Base-by-base conservation (phyloP, 2,888 invertebrate species). In the Caenorhabditis afra region DNA sequence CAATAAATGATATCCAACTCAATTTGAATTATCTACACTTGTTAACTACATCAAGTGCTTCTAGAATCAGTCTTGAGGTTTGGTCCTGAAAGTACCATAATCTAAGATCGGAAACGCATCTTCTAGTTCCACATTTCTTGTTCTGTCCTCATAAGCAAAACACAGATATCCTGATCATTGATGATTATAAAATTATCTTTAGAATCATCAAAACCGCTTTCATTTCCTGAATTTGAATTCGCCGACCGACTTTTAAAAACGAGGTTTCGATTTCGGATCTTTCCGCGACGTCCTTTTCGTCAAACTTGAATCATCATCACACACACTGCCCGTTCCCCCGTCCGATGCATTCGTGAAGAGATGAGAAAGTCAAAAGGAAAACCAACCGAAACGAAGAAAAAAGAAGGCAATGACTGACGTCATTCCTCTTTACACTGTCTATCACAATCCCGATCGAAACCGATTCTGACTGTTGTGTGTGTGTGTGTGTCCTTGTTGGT, bases 401-500 rank as follows among this genome's bases (percentile, higher is more conserved):
- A 53, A 49, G 20, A 23, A 29, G 29, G 3, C 29, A 7, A 29
- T 1, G 18, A 18, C 3, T 45, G 58, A 73, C 73, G 73, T 73
- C 73, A 73, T 55, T 73, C 58, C 44, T 58, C 64, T 73, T 73
- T 73, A 64, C 57, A 64, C 73, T 61, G 68, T 70, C 52, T 64
- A 52, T 73, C 71, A 71, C 53, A 12, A 57, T 50, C 49, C 62
- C 41, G 45, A 55, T 55, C 18, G 41, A 45, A 20, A 29, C 3
- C 29, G 29, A 29, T 35, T 53, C 29, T 52, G 18, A 45, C 45
- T 37, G 35, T 29, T 23, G 58, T 44, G 44, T 68, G 59, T 35
- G 45, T 44, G 5, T n/a, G 44, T 53, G 22, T 49, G 67, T 57
- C 66, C 66, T 66, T 45, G 57, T 64, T 55, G 71, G 62, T 71